Evolutionary conservation across 2,797 vertebrate genomes (phyloP).

Genomic region (Pygocentrus nattereri): DNA sequence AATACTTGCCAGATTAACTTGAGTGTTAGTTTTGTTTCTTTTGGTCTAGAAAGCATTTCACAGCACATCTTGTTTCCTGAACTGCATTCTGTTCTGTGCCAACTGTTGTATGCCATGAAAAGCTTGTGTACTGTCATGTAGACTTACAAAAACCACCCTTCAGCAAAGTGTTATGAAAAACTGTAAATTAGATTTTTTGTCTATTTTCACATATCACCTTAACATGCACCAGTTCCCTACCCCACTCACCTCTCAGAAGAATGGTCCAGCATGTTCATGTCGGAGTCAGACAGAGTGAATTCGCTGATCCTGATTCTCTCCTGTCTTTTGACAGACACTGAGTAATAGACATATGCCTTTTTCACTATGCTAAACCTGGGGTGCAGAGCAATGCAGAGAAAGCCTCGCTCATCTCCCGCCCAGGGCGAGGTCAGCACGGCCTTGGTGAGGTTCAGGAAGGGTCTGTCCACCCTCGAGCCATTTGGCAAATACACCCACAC

Average conservation of each 20-base stretch:
- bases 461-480: conserved; percentile 82
- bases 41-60: too few relatives aligned
- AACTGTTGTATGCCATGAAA: too few relatives aligned
- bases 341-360: conserved; percentile 87
- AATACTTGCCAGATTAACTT: too few relatives aligned
- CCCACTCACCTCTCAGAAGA: conserved; percentile 80
- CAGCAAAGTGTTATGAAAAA: too few relatives aligned
- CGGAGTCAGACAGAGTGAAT: conserved; percentile 75
- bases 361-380: conserved; percentile 75
- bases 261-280: conserved; percentile 84
- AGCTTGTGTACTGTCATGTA: too few relatives aligned
- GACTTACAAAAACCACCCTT: too few relatives aligned
- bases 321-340: conserved; percentile 78
- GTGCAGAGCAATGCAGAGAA: conserved; percentile 84
- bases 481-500: conserved; percentile 85
- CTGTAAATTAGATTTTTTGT: too few relatives aligned
- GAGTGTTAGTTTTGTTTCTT: too few relatives aligned
- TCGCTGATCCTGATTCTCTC: conserved; percentile 86
- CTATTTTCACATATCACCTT: too few relatives aligned
- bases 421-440: conserved; percentile 84
- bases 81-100: too few relatives aligned
- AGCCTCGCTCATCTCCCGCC: conserved; percentile 84
- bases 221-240: background rate
- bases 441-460: conserved; percentile 84
- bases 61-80: too few relatives aligned